Base-by-base conservation (phyloP, 2,888 invertebrate genomes). In the Deilephila elpenor region DNA sequence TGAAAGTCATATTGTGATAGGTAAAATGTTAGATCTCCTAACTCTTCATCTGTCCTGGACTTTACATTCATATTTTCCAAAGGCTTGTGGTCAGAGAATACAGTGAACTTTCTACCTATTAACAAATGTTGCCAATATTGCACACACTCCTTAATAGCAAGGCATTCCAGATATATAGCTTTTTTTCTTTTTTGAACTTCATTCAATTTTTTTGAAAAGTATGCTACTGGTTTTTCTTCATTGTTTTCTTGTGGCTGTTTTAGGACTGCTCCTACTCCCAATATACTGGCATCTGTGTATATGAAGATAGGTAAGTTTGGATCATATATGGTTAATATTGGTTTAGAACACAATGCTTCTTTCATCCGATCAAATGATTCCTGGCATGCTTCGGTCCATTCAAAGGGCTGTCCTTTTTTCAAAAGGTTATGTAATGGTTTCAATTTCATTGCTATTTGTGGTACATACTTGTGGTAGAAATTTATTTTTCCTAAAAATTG, bases 401-500 rank as follows among this genome's bases (percentile, higher is more conserved):
- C 34, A 72, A 79, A 78, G 71, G 34, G 70, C 72, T 74, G 59
- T 20, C 59, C 71, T 76, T 80, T 78, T 70, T 79, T 70, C 59
- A 80, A 59, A 53, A 80, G 75, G 62, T 79, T 82, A 64, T 81
- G 79, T 73, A 82, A 74, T 8, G 79, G 79, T 53, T 79, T 78
- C 60, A 82, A 64, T 70, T 75, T 78, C 3, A 80, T 78, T 77
- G 80, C 59, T 37, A 59, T 77, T 11, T 78, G 75, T 71, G 78
- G 80, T 32, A 80, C 37, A 74, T 76, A 81, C 72, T 80, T 71
- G 51, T 73, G 32, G 71, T 82, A 79, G 61, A 81, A 81, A 72
- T 78, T 79, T 53, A 79, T 75, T 75, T 81, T 83, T 19, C 80
- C 81, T 19, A 78, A 37, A 70, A 83, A 80, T 59, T 83, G 78